These are phyloP conservation scores for Elephas maximus DNA, from an alignment of 2,113 vertebrate species.

Conservation along the genomic window DNA sequence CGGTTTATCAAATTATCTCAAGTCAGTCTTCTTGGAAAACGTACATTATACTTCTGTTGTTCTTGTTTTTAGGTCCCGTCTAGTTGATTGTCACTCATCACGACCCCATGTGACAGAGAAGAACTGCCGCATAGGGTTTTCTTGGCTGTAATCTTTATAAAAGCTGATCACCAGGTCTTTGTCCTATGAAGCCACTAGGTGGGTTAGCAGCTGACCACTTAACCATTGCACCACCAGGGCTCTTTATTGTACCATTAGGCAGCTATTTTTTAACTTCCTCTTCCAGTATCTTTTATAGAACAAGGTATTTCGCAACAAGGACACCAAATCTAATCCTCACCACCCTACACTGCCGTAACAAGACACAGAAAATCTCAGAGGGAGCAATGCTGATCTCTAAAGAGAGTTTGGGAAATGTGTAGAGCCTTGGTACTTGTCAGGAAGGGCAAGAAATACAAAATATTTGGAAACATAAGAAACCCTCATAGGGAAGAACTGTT, in stretches of 20 bases:
- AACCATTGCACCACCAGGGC: neutral
- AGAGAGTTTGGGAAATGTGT: neutral
- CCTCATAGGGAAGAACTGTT: neutral
- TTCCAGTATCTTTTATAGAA: neutral
- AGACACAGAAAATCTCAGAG: neutral
- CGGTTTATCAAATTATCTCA: neutral
- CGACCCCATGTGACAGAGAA: neutral
- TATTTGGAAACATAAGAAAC: neutral
- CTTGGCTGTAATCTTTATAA: neutral
- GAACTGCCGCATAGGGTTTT: neutral
- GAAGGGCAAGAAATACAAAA: neutral
- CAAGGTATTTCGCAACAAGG: neutral
- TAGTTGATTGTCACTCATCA: neutral
- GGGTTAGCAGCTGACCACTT: neutral
- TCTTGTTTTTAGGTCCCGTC: neutral
- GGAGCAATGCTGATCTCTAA: neutral
- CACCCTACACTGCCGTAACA: neutral
- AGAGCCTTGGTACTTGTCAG: neutral
- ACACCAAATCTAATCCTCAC: neutral
- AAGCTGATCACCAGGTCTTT: neutral
- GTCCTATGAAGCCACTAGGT: neutral
- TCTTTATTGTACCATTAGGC: neutral
- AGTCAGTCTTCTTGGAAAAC: slow-evolving; percentile 15
- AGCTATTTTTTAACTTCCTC: neutral
- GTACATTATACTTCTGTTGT: neutral